Evolutionary conservation across 2,797 vertebrate genomes (phyloP).

Genomic region (Pelochelys cantorii): DNA sequence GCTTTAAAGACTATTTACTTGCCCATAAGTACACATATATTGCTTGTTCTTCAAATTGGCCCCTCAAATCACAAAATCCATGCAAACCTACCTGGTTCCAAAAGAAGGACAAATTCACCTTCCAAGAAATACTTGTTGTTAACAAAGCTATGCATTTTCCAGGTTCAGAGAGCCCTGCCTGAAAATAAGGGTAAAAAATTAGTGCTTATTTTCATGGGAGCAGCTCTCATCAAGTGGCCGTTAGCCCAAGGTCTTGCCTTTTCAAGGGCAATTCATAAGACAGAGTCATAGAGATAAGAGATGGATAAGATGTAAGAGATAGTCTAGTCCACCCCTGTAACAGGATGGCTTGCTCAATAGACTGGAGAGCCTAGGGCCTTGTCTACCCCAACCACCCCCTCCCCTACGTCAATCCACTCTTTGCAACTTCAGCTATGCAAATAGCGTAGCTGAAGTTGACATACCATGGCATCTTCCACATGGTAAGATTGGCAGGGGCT

Average conservation of each 20-base stretch:
- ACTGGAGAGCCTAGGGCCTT: neutral
- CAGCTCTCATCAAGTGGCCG: conserved; percentile 8
- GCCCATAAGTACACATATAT: conserved; percentile 68
- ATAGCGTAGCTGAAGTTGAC: no score
- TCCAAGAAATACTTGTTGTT: conserved; percentile 29
- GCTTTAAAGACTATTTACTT: conserved; percentile 73
- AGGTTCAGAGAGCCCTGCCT: conserved; percentile 29
- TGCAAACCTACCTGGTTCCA: conserved; percentile 73
- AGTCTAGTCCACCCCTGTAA: accelerated
- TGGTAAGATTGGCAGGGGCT: no score
- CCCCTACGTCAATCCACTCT: no score
- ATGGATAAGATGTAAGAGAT: neutral
- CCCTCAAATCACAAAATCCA: conserved; percentile 71
- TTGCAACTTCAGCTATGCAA: no score
- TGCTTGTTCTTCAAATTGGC: conserved; percentile 73
- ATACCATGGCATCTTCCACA: no score
- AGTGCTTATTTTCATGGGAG: neutral
- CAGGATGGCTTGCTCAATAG: neutral
- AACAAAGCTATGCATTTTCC: conserved; percentile 39
- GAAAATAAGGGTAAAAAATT: conserved; percentile 27
- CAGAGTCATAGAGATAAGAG: neutral
- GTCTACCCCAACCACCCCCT: no score
- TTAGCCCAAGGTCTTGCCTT: neutral
- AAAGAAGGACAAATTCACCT: conserved; percentile 69
- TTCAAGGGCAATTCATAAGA: neutral